These are phyloP conservation scores for Enteromius radiatus DNA, from an alignment of 2,797 vertebrate species.

Conservation along the genomic window DNA sequence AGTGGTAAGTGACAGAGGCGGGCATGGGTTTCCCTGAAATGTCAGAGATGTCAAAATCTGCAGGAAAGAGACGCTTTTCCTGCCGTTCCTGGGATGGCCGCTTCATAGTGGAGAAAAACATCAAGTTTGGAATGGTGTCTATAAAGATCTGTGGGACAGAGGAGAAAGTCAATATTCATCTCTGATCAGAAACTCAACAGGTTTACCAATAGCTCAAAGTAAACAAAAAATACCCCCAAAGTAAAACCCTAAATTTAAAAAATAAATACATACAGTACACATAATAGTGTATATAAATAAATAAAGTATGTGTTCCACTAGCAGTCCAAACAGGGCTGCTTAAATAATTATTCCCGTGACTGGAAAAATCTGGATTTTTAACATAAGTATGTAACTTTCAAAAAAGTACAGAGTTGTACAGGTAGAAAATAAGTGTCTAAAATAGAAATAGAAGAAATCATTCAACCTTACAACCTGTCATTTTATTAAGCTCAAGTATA, in stretches of 20 bases:
- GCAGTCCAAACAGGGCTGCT: not conserved
- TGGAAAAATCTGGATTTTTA: not conserved
- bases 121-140: constrained; percentile 92
- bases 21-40: constrained; percentile 87
- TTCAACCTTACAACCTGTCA: not conserved
- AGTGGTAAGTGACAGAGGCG: constrained; percentile 85
- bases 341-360: not conserved
- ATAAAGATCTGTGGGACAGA: constrained; percentile 86
- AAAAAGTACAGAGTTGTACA: not conserved
- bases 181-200: not conserved
- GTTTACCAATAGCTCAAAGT: not conserved
- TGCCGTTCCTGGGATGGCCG: constrained; percentile 87
- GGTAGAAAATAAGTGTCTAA: not conserved
- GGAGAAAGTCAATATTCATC: not conserved
- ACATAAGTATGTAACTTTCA: not conserved
- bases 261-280: not conserved
- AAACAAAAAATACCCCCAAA: not conserved
- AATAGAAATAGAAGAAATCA: not conserved
- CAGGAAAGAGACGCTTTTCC: constrained; percentile 83
- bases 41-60: constrained; percentile 95
- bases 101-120: constrained; percentile 99
- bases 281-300: not conserved
- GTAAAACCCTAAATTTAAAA: not conserved
- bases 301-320: not conserved
- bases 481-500: not conserved